Evolutionary conservation across 2,113 vertebrate genomes (phyloP).

Genomic region (Silurus meridionalis): DNA sequence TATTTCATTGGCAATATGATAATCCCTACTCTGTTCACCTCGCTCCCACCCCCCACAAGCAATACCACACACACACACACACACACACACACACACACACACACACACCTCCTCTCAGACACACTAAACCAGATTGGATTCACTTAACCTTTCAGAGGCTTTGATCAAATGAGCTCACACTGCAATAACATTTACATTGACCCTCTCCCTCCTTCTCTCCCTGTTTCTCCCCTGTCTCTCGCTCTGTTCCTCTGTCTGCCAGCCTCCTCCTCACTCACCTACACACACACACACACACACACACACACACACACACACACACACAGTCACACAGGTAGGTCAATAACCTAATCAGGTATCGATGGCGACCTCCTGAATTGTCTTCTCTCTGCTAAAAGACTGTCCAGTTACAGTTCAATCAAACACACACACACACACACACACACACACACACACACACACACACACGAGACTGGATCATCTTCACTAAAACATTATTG

Average conservation of each 20-base stretch:
- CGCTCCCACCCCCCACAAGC: slow-evolving; percentile 69
- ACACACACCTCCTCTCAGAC: slow-evolving; percentile 74
- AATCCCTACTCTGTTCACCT: slow-evolving; percentile 79
- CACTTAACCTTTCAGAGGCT: slow-evolving; percentile 83
- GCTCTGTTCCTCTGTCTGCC: slow-evolving; percentile 44
- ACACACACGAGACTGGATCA: slow-evolving; percentile 10
- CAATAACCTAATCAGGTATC: slow-evolving; percentile 81
- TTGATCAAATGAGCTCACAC: slow-evolving; percentile 83
- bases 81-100: slow-evolving; percentile 65
- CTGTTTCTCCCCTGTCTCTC: slow-evolving; percentile 35
- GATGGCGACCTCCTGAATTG: slow-evolving; percentile 66
- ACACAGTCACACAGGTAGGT: slow-evolving; percentile 60
- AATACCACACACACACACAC: slow-evolving; percentile 58
- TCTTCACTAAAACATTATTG: slow-evolving; percentile 11
- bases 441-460: slow-evolving; percentile 42
- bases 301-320: slow-evolving; percentile 42
- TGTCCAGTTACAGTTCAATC: slow-evolving; percentile 7
- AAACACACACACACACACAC: slow-evolving; percentile 16
- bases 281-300: slow-evolving; percentile 45
- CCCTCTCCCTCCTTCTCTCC: slow-evolving; percentile 57
- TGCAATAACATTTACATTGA: slow-evolving; percentile 85
- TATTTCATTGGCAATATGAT: slow-evolving; percentile 79
- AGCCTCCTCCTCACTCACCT: slow-evolving; percentile 44
- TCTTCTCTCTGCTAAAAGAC: slow-evolving; percentile 21
- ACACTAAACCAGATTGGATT: slow-evolving; percentile 85